A percentile compares a stretch with the other conserved stretches of the same genome.
Evolutionary conservation across 2,113 vertebrate species (phyloP).

Genomic region (Spizaetus ornatus): DNA sequence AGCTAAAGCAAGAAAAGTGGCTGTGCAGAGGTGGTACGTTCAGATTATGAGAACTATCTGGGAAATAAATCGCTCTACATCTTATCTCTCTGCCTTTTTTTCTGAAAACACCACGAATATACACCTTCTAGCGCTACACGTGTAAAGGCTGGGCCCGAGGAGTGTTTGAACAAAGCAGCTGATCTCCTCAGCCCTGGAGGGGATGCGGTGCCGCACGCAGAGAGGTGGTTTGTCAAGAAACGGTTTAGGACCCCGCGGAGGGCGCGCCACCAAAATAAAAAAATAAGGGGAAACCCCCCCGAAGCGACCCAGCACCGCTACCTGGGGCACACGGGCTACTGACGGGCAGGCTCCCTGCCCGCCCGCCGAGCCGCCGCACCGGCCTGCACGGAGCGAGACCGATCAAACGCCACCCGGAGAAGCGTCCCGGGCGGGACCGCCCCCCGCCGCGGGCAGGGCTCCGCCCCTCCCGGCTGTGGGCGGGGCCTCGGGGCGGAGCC

Average conservation of each 20-base stretch:
- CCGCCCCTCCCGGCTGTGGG: too few relatives aligned
- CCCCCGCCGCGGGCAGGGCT: background rate
- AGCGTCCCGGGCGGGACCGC: background rate
- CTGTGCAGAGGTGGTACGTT: accelerated
- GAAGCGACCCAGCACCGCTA: background rate
- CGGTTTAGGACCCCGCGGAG: accelerated
- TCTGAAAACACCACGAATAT: accelerated
- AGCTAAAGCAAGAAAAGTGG: background rate
- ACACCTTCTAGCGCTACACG: background rate
- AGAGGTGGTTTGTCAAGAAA: accelerated
- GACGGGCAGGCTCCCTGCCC: background rate
- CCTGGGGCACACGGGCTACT: background rate
- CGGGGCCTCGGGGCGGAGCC: too few relatives aligned
- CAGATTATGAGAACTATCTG: accelerated
- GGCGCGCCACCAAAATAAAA: accelerated
- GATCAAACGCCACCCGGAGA: background rate
- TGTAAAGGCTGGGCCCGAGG: background rate
- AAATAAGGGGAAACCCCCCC: background rate
- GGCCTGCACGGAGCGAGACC: background rate
- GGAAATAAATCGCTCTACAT: background rate
- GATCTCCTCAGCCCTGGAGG: background rate
- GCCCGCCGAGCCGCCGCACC: background rate
- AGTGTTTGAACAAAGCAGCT: background rate
- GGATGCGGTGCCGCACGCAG: background rate
- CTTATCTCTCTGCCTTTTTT: background rate